A percentile compares a stretch with the other conserved stretches of the same genome.
These are phyloP conservation scores for Scatophagus argus DNA, from an alignment of 2,113 vertebrate species.

Conservation along the genomic window DNA sequence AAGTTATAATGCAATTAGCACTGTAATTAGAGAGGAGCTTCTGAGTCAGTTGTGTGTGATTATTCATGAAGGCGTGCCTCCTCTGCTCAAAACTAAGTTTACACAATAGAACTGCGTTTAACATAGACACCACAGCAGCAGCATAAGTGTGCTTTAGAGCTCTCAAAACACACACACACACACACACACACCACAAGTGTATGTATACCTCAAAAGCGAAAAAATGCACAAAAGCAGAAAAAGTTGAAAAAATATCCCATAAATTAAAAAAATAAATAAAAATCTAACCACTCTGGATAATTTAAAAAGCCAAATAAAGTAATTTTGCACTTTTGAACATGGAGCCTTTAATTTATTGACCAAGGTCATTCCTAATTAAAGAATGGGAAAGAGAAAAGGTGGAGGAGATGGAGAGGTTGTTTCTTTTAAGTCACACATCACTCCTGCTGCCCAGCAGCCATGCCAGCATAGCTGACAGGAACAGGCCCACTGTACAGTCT, in stretches of 20 bases:
- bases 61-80: conserved; percentile 17
- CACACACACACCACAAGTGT: conserved; percentile 22
- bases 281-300: no score
- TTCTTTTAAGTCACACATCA: conserved; percentile 41
- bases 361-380: conserved; percentile 53
- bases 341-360: conserved; percentile 49
- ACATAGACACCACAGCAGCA: conserved; percentile 7
- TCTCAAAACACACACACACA: conserved; percentile 3
- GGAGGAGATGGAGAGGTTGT: conserved; percentile 27
- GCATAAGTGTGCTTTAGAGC: conserved; percentile 25
- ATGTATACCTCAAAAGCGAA: background rate
- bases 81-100: background rate
- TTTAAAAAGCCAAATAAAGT: conserved; percentile 42
- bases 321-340: conserved; percentile 31
- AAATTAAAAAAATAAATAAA: no score
- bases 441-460: conserved; percentile 44
- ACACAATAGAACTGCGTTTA: conserved; percentile 9
- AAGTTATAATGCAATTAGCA: conserved; percentile 31
- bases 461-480: conserved; percentile 52
- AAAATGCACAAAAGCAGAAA: conserved; percentile 31
- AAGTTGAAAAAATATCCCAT: conserved; percentile 10
- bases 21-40: conserved; percentile 31
- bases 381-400: conserved; percentile 41
- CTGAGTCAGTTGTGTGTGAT: conserved; percentile 22
- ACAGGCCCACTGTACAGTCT: conserved; percentile 57